Evolutionary conservation across 2,797 vertebrate species (phyloP).

Genomic region (Rhabdomys pumilio): DNA sequence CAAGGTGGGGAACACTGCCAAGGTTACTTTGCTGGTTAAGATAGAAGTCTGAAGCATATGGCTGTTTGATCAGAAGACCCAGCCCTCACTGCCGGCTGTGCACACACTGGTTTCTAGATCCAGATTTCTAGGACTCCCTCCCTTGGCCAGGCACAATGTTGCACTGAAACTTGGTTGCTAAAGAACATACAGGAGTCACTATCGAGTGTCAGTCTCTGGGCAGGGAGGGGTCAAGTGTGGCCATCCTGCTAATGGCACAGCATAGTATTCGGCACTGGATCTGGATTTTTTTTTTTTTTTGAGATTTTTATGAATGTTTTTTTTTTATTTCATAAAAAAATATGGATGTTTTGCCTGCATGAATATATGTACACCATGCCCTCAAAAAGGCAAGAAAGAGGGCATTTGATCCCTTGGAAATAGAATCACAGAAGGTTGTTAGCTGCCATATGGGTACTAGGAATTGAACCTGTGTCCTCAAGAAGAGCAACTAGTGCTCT

Average conservation of each 20-base stretch:
- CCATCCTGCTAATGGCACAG: neutral
- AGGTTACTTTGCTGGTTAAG: neutral
- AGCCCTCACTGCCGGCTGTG: neutral
- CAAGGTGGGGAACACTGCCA: neutral
- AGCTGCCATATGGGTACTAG: neutral
- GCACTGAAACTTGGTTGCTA: neutral
- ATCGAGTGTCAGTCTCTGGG: neutral
- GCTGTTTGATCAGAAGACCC: neutral
- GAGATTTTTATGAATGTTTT: no score
- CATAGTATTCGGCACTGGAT: fast-evolving
- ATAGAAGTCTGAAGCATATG: neutral
- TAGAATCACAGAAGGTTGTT: neutral
- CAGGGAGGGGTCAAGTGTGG: neutral
- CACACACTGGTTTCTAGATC: neutral
- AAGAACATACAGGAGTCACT: neutral
- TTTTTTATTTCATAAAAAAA: no score
- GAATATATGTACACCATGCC: neutral
- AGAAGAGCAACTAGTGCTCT: neutral
- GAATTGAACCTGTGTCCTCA: neutral
- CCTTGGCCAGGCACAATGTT: neutral
- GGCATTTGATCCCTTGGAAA: no score
- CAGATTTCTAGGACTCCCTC: neutral
- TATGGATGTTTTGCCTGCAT: neutral
- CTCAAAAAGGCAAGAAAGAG: neutral
- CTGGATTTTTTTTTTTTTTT: neutral